These are phyloP conservation scores for Leptopilina boulardi DNA, from an alignment of 1,140 invertebrate genomes.

Conservation along the genomic window DNA sequence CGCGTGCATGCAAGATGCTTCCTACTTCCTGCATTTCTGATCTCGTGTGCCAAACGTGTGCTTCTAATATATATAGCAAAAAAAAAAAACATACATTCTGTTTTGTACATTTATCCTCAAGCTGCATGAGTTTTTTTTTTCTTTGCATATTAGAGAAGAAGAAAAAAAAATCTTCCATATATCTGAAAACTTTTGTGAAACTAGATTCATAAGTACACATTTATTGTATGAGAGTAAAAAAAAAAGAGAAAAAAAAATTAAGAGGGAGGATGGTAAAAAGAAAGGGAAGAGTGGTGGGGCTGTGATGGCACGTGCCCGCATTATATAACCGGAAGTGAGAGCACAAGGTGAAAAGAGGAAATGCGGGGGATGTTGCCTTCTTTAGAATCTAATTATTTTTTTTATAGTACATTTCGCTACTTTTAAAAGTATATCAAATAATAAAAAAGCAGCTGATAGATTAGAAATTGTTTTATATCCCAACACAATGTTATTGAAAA, in stretches of 20 bases:
- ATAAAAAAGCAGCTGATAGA: neutral
- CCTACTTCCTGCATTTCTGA: slow-evolving; percentile 1
- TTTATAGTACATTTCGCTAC: neutral
- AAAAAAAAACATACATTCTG: neutral
- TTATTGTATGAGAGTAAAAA: neutral
- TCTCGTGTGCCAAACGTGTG: slow-evolving; percentile 28
- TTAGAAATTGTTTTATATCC: too few species aligned
- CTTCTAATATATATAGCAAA: neutral
- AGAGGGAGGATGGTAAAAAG: neutral
- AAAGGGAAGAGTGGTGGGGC: slow-evolving; percentile 13
- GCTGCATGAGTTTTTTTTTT: neutral
- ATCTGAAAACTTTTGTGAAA: slow-evolving; percentile 14
- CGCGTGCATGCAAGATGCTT: neutral
- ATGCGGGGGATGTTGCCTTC: slow-evolving; percentile 43
- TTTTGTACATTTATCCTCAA: slow-evolving; percentile 21
- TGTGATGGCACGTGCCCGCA: slow-evolving; percentile 9
- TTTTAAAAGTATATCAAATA: neutral
- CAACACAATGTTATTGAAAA: too few species aligned
- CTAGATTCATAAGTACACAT: neutral
- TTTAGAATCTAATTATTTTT: slow-evolving; percentile 24
- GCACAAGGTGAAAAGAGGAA: slow-evolving; percentile 47
- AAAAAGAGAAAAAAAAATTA: slow-evolving; percentile 6
- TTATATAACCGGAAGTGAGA: slow-evolving; percentile 40
- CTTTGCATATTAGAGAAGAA: neutral
- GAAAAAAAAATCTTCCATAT: slow-evolving; percentile 4